These are phyloP conservation scores for Saccopteryx leptura DNA, from an alignment of 2,113 vertebrate genomes.

Conservation along the genomic window DNA sequence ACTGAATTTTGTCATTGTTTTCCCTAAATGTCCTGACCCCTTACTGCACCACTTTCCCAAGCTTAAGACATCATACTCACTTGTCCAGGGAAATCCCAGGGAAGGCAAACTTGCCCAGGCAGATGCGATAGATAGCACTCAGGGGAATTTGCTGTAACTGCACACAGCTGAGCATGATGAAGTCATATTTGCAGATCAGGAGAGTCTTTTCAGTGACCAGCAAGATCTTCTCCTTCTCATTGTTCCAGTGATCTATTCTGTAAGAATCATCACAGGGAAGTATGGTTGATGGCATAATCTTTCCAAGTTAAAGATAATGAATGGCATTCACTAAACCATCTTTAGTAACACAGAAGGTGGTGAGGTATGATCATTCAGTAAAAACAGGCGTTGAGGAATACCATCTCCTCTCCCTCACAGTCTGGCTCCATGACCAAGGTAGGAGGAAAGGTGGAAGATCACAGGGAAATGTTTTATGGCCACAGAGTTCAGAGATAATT, in stretches of 20 bases:
- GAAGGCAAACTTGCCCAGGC: slow-evolving; percentile 88
- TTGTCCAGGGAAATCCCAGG: slow-evolving; percentile 89
- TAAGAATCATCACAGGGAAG: not conserved
- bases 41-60: not conserved
- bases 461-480: not conserved
- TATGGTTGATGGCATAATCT: not conserved
- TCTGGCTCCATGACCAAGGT: not conserved
- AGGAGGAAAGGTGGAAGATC: not conserved
- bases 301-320: not conserved
- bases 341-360: not conserved
- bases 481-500: not conserved
- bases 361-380: not conserved
- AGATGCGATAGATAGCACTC: slow-evolving; percentile 87
- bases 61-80: slow-evolving; percentile 85
- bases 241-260: slow-evolving; percentile 94
- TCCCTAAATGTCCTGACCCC: not conserved
- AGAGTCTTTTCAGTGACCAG: slow-evolving; percentile 88
- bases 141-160: slow-evolving; percentile 88
- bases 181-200: slow-evolving; percentile 92
- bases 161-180: slow-evolving; percentile 91
- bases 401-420: too few species aligned
- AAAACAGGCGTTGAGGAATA: not conserved
- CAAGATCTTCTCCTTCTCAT: slow-evolving; percentile 91
- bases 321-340: not conserved
- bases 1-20: too few species aligned